phyloP scores from a whole-genome alignment of 2,888 invertebrate genomes.

The Protodeltote pygarga region DNA sequence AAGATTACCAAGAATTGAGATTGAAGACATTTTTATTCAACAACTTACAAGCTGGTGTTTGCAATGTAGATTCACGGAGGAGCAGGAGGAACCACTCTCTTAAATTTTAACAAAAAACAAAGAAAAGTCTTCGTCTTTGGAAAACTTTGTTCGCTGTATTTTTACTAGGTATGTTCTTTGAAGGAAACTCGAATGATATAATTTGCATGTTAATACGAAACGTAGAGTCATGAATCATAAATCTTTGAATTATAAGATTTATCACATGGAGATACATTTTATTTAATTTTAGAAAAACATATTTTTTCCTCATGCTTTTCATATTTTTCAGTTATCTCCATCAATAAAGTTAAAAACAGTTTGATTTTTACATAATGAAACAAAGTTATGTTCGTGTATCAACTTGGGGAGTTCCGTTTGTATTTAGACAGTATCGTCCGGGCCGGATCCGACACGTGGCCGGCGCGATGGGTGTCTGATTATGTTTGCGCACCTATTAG shows the following conservation, averaged over 20 bases:
- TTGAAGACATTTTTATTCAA: constrained; percentile 40
- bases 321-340: too few relatives aligned
- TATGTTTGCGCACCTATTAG: constrained; percentile 40
- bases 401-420: too few relatives aligned
- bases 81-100: constrained; percentile 43
- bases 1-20: constrained; percentile 43
- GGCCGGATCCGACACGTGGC: constrained; percentile 8
- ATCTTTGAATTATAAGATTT: too few relatives aligned
- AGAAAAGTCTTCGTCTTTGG: constrained; percentile 23
- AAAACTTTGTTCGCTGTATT: constrained; percentile 30
- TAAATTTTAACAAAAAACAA: constrained; percentile 47
- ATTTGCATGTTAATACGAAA: constrained; percentile 36
- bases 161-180: constrained; percentile 18
- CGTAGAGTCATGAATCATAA: constrained; percentile 23
- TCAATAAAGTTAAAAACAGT: too few relatives aligned
- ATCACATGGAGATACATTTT: too few relatives aligned
- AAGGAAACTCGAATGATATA: constrained; percentile 34
- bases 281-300: too few relatives aligned
- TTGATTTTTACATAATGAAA: too few relatives aligned
- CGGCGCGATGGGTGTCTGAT: constrained; percentile 15
- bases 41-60: constrained; percentile 41
- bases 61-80: constrained; percentile 39
- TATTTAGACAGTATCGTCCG: neutral
- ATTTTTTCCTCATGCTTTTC: too few relatives aligned
- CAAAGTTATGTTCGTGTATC: too few relatives aligned